Conservation (phyloP, 2,888 invertebrate species). For the Metacarcinus magister region DNA sequence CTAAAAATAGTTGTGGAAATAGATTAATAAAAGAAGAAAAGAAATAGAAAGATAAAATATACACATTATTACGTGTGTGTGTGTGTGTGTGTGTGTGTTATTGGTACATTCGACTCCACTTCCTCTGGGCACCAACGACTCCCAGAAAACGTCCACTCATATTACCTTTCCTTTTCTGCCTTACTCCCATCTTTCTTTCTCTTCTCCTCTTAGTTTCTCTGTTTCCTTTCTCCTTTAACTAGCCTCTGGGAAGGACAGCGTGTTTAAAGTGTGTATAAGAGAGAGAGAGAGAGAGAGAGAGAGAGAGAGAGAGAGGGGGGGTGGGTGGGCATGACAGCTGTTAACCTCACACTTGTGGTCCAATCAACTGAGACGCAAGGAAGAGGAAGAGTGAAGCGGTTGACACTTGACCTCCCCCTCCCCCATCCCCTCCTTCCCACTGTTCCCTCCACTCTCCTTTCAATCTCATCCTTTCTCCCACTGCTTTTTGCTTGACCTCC, state of each 20-base stretch:
- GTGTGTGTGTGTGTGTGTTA: slow-evolving; percentile 43
- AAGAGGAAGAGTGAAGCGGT: background rate
- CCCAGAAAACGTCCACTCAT: background rate
- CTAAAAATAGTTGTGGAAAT: too few relatives aligned
- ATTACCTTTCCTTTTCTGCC: background rate
- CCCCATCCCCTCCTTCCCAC: background rate
- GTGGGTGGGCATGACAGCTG: background rate
- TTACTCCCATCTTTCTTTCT: background rate
- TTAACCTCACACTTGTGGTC: background rate
- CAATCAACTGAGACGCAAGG: background rate
- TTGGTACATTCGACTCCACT: background rate
- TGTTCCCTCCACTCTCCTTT: background rate
- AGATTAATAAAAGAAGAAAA: background rate
- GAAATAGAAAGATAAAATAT: background rate
- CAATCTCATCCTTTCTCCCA: too few relatives aligned
- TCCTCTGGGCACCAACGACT: background rate
- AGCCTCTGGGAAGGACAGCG: background rate
- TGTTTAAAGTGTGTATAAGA: background rate
- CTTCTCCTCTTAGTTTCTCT: background rate
- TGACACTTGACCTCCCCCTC: background rate
- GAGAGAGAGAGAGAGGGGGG: background rate
- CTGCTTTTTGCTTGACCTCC: too few relatives aligned
- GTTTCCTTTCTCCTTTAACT: too few relatives aligned
- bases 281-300: background rate
- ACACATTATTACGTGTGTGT: background rate